Percentiles rank a stretch among this genome's conserved stretches.
Evolutionary conservation across 1,140 invertebrate genomes (phyloP).

Genomic region (Scaptomyza montana): DNA sequence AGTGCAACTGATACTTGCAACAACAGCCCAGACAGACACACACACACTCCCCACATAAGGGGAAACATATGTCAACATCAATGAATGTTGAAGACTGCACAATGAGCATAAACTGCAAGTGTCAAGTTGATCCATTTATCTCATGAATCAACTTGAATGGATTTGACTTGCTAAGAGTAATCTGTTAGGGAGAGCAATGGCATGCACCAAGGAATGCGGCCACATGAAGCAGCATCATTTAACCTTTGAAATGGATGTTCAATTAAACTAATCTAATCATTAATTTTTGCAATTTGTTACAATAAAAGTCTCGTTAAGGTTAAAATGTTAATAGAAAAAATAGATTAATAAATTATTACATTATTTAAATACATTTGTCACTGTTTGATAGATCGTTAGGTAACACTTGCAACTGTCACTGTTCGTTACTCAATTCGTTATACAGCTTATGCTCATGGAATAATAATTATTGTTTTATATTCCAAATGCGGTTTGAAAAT

Average conservation of each 20-base stretch:
- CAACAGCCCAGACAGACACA: not conserved
- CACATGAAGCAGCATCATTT: slow-evolving; percentile 28
- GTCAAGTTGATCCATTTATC: slow-evolving; percentile 35
- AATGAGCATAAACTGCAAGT: slow-evolving; percentile 22
- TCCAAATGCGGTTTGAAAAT: slow-evolving; percentile 14
- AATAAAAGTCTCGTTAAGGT: not conserved
- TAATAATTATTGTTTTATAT: slow-evolving; percentile 21
- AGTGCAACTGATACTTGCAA: slow-evolving; percentile 43
- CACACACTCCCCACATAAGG: not conserved
- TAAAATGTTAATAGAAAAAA: not conserved
- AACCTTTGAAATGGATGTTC: slow-evolving; percentile 7
- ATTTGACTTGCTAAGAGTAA: slow-evolving; percentile 29
- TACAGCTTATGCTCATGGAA: slow-evolving; percentile 9
- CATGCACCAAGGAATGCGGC: slow-evolving; percentile 12
- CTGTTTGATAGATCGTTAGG: slow-evolving; percentile 8
- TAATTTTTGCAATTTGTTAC: slow-evolving; percentile 4
- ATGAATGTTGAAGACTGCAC: not conserved
- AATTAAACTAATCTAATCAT: slow-evolving; percentile 34
- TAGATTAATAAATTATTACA: too few species aligned
- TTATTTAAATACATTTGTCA: too few species aligned
- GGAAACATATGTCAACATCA: slow-evolving; percentile 16
- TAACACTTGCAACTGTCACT: not conserved
- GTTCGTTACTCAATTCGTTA: not conserved
- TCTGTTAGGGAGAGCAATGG: not conserved
- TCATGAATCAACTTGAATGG: slow-evolving; percentile 37